Evolutionary conservation across 2,888 invertebrate genomes (phyloP).

Genomic region (Meteorus colon): DNA sequence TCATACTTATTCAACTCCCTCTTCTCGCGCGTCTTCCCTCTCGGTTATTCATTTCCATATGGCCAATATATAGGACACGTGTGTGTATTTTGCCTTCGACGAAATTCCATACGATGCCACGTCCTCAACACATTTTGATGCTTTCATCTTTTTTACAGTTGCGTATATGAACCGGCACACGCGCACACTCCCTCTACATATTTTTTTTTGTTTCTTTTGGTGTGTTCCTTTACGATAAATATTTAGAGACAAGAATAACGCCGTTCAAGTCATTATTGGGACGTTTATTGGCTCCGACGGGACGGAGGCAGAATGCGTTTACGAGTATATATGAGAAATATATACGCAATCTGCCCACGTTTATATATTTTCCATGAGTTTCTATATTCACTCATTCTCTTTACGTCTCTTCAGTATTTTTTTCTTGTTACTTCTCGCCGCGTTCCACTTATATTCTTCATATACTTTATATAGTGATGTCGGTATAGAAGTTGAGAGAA

Average conservation of each 20-base stretch:
- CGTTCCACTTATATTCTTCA: conserved; percentile 22
- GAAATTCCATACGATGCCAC: neutral
- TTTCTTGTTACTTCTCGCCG: conserved; percentile 21
- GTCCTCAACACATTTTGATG: neutral
- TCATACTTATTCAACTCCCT: neutral
- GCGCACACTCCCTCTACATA: neutral
- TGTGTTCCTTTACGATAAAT: conserved; percentile 55
- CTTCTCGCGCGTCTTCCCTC: neutral
- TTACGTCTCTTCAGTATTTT: conserved; percentile 16
- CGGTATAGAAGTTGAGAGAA: neutral
- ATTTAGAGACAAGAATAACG: conserved; percentile 61
- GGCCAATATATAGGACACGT: conserved; percentile 3
- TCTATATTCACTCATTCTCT: conserved; percentile 35
- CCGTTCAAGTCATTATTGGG: conserved; percentile 60
- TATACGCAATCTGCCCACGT: conserved; percentile 44
- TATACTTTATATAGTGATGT: conserved; percentile 29
- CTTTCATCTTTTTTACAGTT: conserved; percentile 15
- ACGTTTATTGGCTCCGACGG: conserved; percentile 62
- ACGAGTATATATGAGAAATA: conserved; percentile 46
- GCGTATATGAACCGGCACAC: neutral
- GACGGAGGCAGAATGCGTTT: conserved; percentile 53
- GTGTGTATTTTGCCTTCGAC: conserved; percentile 3
- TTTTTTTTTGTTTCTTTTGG: neutral
- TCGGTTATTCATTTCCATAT: neutral
- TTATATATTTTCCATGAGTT: conserved; percentile 45